Percentiles rank a stretch among this genome's conserved stretches.
Evolutionary conservation across 2,113 vertebrate genomes (phyloP).

Genomic region (Phylloscopus whistleri): DNA sequence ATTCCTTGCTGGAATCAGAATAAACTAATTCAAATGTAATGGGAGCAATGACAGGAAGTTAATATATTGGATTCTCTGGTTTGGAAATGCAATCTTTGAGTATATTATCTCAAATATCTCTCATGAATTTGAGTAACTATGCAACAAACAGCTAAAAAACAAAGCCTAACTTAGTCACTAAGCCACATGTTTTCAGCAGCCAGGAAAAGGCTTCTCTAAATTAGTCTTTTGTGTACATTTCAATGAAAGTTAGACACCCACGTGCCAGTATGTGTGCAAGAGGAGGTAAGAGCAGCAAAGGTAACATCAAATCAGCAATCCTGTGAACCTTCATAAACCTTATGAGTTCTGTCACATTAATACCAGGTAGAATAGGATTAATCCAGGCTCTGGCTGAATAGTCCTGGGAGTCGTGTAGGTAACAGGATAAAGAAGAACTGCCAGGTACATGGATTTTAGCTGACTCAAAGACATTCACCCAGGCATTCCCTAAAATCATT

Average conservation of each 20-base stretch:
- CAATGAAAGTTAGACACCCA: background rate
- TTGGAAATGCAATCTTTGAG: background rate
- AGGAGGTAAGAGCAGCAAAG: background rate
- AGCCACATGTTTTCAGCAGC: slow-evolving; percentile 1
- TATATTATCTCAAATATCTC: slow-evolving; percentile 1
- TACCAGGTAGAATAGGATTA: background rate
- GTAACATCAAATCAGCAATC: background rate
- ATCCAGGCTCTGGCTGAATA: background rate
- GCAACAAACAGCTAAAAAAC: background rate
- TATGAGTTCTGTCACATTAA: background rate
- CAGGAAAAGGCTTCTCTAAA: background rate
- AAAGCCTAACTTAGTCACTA: slow-evolving; percentile 27
- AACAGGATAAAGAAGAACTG: background rate
- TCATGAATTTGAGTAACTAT: background rate
- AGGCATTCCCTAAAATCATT: background rate
- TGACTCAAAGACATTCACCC: background rate
- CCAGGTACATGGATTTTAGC: background rate
- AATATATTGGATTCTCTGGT: background rate
- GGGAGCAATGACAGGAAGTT: background rate
- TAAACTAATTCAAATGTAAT: slow-evolving; percentile 25
- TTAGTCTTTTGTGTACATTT: slow-evolving; percentile 10
- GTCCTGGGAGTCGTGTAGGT: background rate
- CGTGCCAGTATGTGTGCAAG: background rate
- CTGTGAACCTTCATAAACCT: background rate
- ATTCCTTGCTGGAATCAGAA: background rate